A percentile compares a stretch with the other conserved stretches of the same genome.
phyloP scores from a whole-genome alignment of 2,888 invertebrate genomes.

The Pseudococcus viburni region DNA sequence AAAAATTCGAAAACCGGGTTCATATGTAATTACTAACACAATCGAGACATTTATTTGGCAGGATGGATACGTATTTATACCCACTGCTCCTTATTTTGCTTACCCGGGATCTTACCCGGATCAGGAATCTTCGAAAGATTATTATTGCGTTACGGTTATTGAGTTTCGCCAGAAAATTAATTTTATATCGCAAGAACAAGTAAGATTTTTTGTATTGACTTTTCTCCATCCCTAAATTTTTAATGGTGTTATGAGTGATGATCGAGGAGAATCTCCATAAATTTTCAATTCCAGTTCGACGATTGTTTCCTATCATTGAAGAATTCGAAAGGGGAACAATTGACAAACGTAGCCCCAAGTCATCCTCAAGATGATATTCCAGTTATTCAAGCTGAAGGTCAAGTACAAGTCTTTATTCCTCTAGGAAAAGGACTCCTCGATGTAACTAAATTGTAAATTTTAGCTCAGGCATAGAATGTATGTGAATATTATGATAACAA shows the following conservation, averaged over 20 bases:
- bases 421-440: background rate
- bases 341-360: background rate
- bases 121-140: background rate
- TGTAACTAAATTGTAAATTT: background rate
- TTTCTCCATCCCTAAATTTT: no score
- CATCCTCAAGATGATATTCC: background rate
- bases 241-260: no score
- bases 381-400: background rate
- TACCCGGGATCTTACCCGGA: background rate
- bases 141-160: background rate
- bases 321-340: background rate
- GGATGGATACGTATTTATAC: background rate
- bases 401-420: background rate
- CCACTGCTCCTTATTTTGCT: background rate
- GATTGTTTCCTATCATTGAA: background rate
- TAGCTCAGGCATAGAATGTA: no score
- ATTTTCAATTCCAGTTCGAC: background rate
- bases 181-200: background rate
- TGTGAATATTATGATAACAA: no score
- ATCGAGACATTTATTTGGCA: background rate
- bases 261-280: no score
- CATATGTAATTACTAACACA: background rate
- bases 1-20: background rate
- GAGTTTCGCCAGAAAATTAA: background rate
- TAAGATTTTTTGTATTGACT: background rate